Evolutionary conservation across 2,888 invertebrate genomes (phyloP), one percentile per base, ranked within the genome.

Genomic region (Pristionchus arcanus): DNA sequence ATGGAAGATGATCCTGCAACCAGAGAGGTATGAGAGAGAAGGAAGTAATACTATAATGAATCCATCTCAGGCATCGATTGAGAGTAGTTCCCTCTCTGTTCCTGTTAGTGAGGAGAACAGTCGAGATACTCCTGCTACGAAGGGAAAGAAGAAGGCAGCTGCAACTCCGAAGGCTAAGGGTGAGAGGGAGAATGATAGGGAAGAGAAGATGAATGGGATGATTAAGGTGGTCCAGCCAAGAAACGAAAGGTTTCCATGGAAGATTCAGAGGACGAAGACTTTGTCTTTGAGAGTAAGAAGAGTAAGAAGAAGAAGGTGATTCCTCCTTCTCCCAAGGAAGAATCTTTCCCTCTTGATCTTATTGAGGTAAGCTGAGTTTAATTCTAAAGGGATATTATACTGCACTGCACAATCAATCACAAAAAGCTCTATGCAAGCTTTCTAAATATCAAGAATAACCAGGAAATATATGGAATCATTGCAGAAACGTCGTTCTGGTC

Each of bases 401-500:
- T n/a, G n/a, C n/a, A n/a, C n/a, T n/a, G n/a, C n/a, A n/a, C n/a
- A n/a, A n/a, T n/a, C n/a, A n/a, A n/a, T n/a, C n/a, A n/a, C n/a
- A n/a, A n/a, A n/a, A n/a, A n/a, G n/a, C n/a, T n/a, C n/a, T n/a
- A n/a, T n/a, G n/a, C n/a, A n/a, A n/a, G n/a, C n/a, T n/a, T n/a
- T n/a, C n/a, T n/a, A n/a, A n/a, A n/a, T n/a, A 34, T 7, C 19
- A 37, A 21, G 37, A 74, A 1, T 34, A 37, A 28, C 92, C 21
- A 37, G 31, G 71, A 31, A 74, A 37, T 7, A 13, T n/a, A 74
- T 2, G 25, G 4, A 37, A 34, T 31, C n/a, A 31, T 74, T 74
- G 37, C 71, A 95, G 94, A 96, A 96, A 91, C 94, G 96, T 9
- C 93, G 96, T 37, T 96, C 96, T 16, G 95, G 95, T 15, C 91